Evolutionary conservation across 2,888 invertebrate species (phyloP), one percentile per base, ranked within the genome.

Genomic region (Lithodes maja): DNA sequence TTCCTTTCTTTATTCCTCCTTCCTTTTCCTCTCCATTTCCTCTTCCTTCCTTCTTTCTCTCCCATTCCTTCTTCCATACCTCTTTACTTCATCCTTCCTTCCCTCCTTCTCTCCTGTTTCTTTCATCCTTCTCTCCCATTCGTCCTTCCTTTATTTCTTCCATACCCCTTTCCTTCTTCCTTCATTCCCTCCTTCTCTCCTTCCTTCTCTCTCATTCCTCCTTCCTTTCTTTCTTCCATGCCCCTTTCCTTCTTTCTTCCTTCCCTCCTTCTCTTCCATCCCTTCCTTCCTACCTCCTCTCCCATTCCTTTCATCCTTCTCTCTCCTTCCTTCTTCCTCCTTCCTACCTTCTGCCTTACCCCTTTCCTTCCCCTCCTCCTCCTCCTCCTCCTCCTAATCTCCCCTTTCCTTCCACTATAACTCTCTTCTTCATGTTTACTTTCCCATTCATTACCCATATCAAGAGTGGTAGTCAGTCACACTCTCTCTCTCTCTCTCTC

Each of bases 281-380:
- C 52, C 52, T 78, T 78, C 5, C 2, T 69, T 82, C 50, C 61
- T 81, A 12, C 12, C 50, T 69, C 68, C 50, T 9, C n/a, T 33
- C 68, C 52, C 69, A 50, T 68, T 69, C 33, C 17, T 15, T 2
- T 49, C 68, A 7, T 17, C 50, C 78, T 50, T 50, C 50, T 5
- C 78, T 78, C 50, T 17, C n/a, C 50, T 78, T n/a, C 53, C 33
- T 33, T 49, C 79, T 53, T n/a, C 7, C n/a, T 33, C 33, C 33
- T 33, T 33, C 33, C 33, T 33, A 33, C 33, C 33, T 33, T 33
- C 33, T 33, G 33, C 33, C 33, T 33, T 33, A 33, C 33, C 33
- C 33, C 33, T 33, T 79, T 74, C 74, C n/a, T 17, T 74, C 74
- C 74, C n/a, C n/a, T n/a, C n/a, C 74, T 74, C 74, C 74, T 74